These are phyloP conservation scores for Euclidia mi DNA, from an alignment of 2,888 invertebrate genomes.

Conservation along the genomic window DNA sequence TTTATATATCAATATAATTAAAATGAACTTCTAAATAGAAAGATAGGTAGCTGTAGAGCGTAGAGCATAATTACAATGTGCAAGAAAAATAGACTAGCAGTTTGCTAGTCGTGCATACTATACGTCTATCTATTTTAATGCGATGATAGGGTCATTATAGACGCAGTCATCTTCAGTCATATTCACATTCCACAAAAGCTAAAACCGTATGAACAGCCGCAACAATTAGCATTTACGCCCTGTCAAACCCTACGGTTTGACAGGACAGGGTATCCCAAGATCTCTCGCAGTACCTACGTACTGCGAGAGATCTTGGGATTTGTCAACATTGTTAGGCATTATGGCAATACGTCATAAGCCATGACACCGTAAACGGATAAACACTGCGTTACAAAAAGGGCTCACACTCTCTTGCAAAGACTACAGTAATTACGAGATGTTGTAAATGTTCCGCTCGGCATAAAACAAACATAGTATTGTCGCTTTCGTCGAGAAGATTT, in stretches of 20 bases:
- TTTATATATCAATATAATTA: no score
- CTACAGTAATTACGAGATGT: conserved; percentile 74
- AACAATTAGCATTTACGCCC: not conserved
- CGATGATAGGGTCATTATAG: no score
- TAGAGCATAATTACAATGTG: no score
- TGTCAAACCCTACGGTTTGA: not conserved
- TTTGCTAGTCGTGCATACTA: no score
- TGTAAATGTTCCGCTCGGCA: conserved; percentile 70
- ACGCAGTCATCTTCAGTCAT: no score
- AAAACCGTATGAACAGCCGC: not conserved
- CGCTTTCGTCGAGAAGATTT: conserved; percentile 54
- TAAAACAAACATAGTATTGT: conserved; percentile 58
- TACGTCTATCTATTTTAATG: no score
- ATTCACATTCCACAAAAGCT: no score
- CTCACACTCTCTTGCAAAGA: conserved; percentile 52
- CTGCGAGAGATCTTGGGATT: conserved; percentile 42
- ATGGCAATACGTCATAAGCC: conserved; percentile 50
- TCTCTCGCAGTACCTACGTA: no score
- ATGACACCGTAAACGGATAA: conserved; percentile 18
- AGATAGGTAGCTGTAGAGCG: no score
- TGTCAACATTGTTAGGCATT: conserved; percentile 42
- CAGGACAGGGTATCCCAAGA: no score
- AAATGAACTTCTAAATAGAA: no score
- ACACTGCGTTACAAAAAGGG: conserved; percentile 25
- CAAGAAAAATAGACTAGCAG: no score